A percentile compares a stretch with the other conserved stretches of the same genome.
These are phyloP conservation scores for Daktulosphaira vitifoliae DNA, from an alignment of 1,140 invertebrate species.

Conservation along the genomic window DNA sequence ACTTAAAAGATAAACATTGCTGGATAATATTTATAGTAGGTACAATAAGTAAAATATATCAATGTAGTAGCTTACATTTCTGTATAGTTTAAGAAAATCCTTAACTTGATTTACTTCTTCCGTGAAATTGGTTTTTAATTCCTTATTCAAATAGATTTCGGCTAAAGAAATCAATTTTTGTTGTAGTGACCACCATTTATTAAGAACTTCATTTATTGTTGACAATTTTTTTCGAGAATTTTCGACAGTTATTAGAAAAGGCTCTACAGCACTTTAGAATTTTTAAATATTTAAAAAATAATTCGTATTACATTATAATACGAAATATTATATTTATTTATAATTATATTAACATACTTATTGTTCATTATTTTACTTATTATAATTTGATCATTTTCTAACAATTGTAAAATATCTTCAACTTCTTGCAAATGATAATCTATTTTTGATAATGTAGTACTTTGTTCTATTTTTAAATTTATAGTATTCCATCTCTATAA, in stretches of 20 bases:
- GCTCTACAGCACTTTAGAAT: slow-evolving; percentile 52
- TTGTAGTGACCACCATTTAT: slow-evolving; percentile 75
- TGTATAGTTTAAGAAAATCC: neutral
- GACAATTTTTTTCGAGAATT: slow-evolving; percentile 74
- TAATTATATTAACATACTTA: neutral
- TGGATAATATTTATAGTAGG: no score
- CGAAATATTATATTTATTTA: no score
- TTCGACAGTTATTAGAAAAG: slow-evolving; percentile 69
- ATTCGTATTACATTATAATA: no score
- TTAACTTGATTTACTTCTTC: neutral
- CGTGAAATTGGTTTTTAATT: neutral
- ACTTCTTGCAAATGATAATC: neutral
- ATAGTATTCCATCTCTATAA: slow-evolving; percentile 11
- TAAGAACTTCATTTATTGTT: slow-evolving; percentile 72
- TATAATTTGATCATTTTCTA: slow-evolving; percentile 17
- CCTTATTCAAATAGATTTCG: slow-evolving; percentile 41
- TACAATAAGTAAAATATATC: no score
- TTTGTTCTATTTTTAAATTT: neutral
- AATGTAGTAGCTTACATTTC: slow-evolving; percentile 9
- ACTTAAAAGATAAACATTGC: no score
- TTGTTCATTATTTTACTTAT: slow-evolving; percentile 22
- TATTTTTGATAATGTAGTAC: neutral
- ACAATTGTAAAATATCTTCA: neutral
- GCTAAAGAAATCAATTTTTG: slow-evolving; percentile 84
- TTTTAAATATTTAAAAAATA: no score